Conservation (phyloP, 2,113 vertebrate species). For the Chionodraco myersi region DNA sequence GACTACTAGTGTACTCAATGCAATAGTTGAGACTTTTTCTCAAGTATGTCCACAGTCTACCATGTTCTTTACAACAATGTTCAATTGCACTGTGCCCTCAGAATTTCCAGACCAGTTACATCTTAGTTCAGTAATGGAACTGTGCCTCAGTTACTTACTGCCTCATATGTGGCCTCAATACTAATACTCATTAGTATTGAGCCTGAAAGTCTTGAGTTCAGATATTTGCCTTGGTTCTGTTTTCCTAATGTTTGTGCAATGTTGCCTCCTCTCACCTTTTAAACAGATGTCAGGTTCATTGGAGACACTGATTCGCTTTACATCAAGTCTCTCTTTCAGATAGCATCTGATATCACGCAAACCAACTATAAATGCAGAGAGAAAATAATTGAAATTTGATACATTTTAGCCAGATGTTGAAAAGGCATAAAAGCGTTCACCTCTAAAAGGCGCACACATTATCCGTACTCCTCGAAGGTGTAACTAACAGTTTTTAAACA, state of each 20-base stretch:
- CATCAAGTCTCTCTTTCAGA: neutral
- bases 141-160: conserved; percentile 60
- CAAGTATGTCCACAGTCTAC: conserved; percentile 36
- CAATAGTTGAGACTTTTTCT: conserved; percentile 69
- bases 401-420: conserved; percentile 7
- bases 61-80: conserved; percentile 13
- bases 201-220: too few relatives aligned
- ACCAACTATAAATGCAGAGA: neutral
- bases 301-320: conserved; percentile 5
- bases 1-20: conserved; percentile 62
- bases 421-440: neutral
- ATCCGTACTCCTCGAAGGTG: neutral
- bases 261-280: neutral
- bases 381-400: neutral
- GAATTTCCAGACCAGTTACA: conserved; percentile 4
- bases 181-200: neutral
- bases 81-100: conserved; percentile 20
- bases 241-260: neutral
- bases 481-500: neutral
- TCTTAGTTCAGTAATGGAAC: conserved; percentile 32
- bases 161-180: conserved; percentile 39
- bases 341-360: neutral
- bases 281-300: neutral
- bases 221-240: conserved; percentile 15
- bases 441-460: neutral